Conservation (phyloP, 2,797 vertebrate genomes). For the Capromys pilorides region DNA sequence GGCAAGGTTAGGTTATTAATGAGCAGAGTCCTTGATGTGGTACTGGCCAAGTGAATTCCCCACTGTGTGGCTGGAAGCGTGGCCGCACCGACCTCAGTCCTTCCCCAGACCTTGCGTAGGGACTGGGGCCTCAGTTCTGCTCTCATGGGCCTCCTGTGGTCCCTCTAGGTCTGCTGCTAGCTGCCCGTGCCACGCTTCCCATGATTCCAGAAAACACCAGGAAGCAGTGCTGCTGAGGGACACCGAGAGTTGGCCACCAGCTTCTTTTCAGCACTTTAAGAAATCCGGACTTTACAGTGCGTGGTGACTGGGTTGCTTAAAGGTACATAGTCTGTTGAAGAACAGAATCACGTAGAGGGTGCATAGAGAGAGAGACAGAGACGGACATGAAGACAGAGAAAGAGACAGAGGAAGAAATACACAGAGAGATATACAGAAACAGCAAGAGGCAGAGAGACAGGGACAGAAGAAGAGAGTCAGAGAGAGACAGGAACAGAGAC, state of each 20-base stretch:
- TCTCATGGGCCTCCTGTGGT: no score
- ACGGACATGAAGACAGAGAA: no score
- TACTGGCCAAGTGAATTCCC: neutral
- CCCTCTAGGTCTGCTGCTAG: neutral
- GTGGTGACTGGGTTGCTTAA: neutral
- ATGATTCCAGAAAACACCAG: neutral
- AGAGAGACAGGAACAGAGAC: no score
- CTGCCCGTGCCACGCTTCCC: neutral
- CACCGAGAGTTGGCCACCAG: neutral
- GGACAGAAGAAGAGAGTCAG: no score
- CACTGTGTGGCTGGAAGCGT: accelerated
- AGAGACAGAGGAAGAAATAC: no score
- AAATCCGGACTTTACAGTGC: neutral
- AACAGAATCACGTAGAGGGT: neutral
- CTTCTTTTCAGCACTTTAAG: neutral
- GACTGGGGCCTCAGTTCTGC: neutral
- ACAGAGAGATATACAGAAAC: no score
- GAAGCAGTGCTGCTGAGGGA: neutral
- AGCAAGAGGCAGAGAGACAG: no score
- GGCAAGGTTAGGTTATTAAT: neutral
- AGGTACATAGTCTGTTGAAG: neutral
- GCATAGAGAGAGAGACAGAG: neutral
- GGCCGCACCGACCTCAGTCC: neutral
- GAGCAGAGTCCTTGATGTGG: neutral
- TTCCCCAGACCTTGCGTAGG: neutral